Evolutionary conservation across 2,113 vertebrate species (phyloP), one percentile per base, ranked within the genome.

Genomic region (Misgurnus anguillicaudatus): DNA sequence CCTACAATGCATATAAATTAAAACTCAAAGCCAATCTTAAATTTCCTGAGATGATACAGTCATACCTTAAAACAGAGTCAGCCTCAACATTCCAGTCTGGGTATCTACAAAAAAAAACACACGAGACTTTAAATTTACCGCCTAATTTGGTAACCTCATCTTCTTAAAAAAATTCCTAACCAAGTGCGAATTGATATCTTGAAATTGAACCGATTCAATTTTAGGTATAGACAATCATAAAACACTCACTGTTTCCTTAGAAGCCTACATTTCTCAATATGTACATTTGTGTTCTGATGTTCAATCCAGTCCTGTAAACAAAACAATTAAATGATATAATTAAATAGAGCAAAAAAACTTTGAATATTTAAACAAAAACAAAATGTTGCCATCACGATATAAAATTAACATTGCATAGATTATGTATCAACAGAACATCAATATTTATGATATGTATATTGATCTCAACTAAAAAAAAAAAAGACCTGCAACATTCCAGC

Each of bases 61-160:
- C 48, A 79, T 85, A 90, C 92, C 91, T 90, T 21, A 82, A 47
- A 14, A 58, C 13, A 1, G 51, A 0, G 9, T 90, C 82, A 11
- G 93, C 85, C 77, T 95, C 93, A 0, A 93, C 94, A 83, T 95
- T 94, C 96, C 96, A 98, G 0, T 96, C 91, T 0, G 96, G 96
- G 53, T 94, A 97, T 57, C 96, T 98, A 76, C 7, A 69, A 65
- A 57, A 55, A 71, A 5, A 82, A n/a, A n/a, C n/a, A 71, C 39
- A 80, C 1, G 11, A n/a, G 6, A 8, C 21, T 74, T 60, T 58
- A 6, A 6, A 11, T 61, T 61, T 38, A 71, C 4, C 38, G 19
- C 14, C 8, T 10, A 72, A 3, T 11, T 31, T 31, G 24, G 2
- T 31, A 31, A 31, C 24, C 24, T 2, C 3, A 31, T 31, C 24